Conservation (phyloP, 1,140 invertebrate species). For the Acromyrmex echinatior region DNA sequence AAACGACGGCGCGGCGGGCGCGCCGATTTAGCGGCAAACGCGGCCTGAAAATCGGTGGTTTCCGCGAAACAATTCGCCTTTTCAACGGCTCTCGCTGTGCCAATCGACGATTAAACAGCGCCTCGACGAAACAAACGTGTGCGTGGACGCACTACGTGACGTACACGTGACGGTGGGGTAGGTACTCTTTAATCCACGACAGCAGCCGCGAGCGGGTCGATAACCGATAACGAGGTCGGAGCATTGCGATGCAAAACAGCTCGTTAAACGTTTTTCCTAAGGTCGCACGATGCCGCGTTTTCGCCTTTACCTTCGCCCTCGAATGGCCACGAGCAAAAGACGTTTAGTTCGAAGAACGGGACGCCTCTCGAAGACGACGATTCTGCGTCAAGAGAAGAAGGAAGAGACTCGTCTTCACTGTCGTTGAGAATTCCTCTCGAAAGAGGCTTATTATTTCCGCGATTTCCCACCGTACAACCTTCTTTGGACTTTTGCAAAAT, state of each 20-base stretch:
- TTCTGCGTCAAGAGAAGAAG: constrained; percentile 15
- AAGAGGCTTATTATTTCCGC: constrained; percentile 73
- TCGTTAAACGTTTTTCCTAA: constrained; percentile 80
- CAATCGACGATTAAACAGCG: constrained; percentile 70
- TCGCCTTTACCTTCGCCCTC: constrained; percentile 62
- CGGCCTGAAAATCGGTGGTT: constrained; percentile 69
- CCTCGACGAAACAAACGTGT: constrained; percentile 16
- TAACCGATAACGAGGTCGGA: constrained; percentile 84
- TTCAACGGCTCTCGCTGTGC: constrained; percentile 43
- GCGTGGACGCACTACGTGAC: constrained; percentile 20
- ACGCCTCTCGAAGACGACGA: constrained; percentile 24
- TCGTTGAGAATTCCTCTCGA: constrained; percentile 9
- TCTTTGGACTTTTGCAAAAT: constrained; percentile 1
- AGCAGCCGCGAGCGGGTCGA: constrained; percentile 75
- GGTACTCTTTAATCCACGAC: constrained; percentile 75
- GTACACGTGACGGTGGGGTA: constrained; percentile 61
- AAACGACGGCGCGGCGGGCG: constrained; percentile 15
- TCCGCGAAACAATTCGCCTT: constrained; percentile 71
- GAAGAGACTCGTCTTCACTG: constrained; percentile 32
- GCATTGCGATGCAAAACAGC: constrained; percentile 85
- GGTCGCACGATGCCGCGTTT: constrained; percentile 75
- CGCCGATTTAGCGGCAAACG: constrained; percentile 60
- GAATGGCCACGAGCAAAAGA: constrained; percentile 59
- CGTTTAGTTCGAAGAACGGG: constrained; percentile 49
- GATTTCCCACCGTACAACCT: constrained; percentile 53